These are phyloP conservation scores for Drosophila pseudoobscura DNA, from an alignment of 1,140 invertebrate genomes.

Conservation along the genomic window DNA sequence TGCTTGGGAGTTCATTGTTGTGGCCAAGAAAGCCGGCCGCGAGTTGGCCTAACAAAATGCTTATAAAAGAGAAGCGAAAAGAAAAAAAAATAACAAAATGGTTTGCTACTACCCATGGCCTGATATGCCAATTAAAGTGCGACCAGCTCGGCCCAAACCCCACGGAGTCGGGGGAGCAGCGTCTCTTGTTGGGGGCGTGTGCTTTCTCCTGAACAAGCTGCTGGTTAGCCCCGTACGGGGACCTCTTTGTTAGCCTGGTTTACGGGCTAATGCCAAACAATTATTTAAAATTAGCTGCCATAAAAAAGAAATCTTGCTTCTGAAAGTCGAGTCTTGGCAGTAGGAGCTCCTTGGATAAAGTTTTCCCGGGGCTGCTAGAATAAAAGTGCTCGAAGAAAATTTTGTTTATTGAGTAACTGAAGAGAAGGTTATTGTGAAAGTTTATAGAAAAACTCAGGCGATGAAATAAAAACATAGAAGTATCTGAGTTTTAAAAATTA, in stretches of 20 bases:
- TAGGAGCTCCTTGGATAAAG: slow-evolving; percentile 9
- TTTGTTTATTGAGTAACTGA: slow-evolving; percentile 35
- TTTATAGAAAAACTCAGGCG: neutral
- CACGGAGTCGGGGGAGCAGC: slow-evolving; percentile 12
- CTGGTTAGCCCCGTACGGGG: slow-evolving; percentile 7
- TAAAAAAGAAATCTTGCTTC: slow-evolving; percentile 38
- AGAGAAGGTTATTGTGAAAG: slow-evolving; percentile 4
- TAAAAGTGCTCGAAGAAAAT: slow-evolving; percentile 15
- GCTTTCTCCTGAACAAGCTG: slow-evolving; percentile 42
- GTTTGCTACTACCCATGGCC: slow-evolving; percentile 62
- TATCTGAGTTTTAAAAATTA: neutral
- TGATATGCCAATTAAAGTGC: slow-evolving; percentile 80
- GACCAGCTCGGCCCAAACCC: slow-evolving; percentile 17
- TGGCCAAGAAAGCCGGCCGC: slow-evolving; percentile 29
- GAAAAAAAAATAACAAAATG: slow-evolving; percentile 35
- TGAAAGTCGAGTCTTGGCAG: slow-evolving; percentile 36
- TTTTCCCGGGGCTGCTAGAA: slow-evolving; percentile 23
- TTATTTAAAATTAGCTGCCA: slow-evolving; percentile 75
- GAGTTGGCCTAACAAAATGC: slow-evolving; percentile 71
- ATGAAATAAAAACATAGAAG: neutral
- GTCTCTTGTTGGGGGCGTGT: slow-evolving; percentile 55
- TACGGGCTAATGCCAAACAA: slow-evolving; percentile 65
- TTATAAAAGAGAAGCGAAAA: slow-evolving; percentile 49
- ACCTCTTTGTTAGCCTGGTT: slow-evolving; percentile 45
- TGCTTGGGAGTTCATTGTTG: slow-evolving; percentile 58